Evolutionary conservation across 2,888 invertebrate genomes (phyloP).

Genomic region (Pheosia tremula): DNA sequence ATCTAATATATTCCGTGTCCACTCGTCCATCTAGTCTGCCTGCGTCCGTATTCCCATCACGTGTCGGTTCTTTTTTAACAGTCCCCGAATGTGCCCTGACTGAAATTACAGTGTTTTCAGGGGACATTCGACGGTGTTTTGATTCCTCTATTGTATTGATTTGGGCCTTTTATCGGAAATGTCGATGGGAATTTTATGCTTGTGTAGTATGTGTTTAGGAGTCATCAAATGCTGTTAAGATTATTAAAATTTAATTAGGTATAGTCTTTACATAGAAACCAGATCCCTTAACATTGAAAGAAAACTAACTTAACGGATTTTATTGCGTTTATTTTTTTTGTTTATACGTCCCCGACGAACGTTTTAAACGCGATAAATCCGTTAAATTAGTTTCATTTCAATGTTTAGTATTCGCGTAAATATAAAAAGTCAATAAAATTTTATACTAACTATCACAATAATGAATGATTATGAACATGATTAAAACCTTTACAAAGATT

Average conservation of each 20-base stretch:
- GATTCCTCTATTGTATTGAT: conserved; percentile 69
- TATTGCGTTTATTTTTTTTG: too few species aligned
- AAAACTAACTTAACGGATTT: too few species aligned
- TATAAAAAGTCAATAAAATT: too few species aligned
- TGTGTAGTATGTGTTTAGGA: conserved; percentile 15
- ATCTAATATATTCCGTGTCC: conserved; percentile 67
- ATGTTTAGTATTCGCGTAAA: too few species aligned
- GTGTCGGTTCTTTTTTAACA: conserved; percentile 69
- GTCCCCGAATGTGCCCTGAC: conserved; percentile 70
- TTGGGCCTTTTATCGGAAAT: conserved; percentile 31
- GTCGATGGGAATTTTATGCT: conserved; percentile 25
- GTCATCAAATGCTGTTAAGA: not conserved
- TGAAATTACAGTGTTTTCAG: conserved; percentile 79
- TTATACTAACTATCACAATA: too few species aligned
- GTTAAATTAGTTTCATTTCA: too few species aligned
- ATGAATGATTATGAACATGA: too few species aligned
- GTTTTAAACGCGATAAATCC: too few species aligned
- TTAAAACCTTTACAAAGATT: too few species aligned
- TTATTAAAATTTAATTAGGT: not conserved
- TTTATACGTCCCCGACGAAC: too few species aligned
- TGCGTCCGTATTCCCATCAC: conserved; percentile 61
- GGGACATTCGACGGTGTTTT: conserved; percentile 63
- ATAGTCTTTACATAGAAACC: too few species aligned
- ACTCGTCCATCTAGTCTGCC: conserved; percentile 56
- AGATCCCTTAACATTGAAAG: too few species aligned